Conservation (phyloP, 2,113 vertebrate species). For the Dromiciops gliroides region DNA sequence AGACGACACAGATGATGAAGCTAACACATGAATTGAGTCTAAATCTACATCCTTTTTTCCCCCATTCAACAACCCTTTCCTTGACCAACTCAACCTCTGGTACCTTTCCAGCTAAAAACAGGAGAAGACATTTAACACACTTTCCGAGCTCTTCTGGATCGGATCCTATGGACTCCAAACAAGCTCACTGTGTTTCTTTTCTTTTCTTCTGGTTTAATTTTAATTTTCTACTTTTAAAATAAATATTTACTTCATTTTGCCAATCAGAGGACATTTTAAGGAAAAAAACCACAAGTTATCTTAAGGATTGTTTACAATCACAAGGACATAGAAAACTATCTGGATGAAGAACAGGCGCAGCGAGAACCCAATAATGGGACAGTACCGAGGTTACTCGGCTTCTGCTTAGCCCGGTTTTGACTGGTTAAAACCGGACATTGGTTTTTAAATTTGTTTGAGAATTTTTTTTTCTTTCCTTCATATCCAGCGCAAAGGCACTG, state of each 20-base stretch:
- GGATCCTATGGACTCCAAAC: slow-evolving; percentile 89
- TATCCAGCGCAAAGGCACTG: slow-evolving; percentile 87
- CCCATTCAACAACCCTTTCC: slow-evolving; percentile 82
- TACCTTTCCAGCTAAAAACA: slow-evolving; percentile 85
- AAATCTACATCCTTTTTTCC: slow-evolving; percentile 79
- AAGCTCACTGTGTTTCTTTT: slow-evolving; percentile 88
- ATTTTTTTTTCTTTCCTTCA: slow-evolving; percentile 81
- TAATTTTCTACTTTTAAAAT: slow-evolving; percentile 87
- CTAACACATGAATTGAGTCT: slow-evolving; percentile 91
- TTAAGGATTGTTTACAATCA: slow-evolving; percentile 94
- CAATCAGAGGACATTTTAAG: slow-evolving; percentile 88
- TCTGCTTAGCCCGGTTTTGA: slow-evolving; percentile 88
- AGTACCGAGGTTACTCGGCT: slow-evolving; percentile 79
- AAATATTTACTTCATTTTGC: slow-evolving; percentile 87
- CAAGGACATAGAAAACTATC: slow-evolving; percentile 89
- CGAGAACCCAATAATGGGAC: slow-evolving; percentile 85
- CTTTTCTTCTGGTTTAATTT: slow-evolving; percentile 88
- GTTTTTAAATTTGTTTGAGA: slow-evolving; percentile 85
- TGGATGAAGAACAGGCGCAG: slow-evolving; percentile 79
- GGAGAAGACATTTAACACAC: slow-evolving; percentile 83
- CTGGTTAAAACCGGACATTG: slow-evolving; percentile 89
- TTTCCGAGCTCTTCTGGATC: slow-evolving; percentile 87
- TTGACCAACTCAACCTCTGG: slow-evolving; percentile 83
- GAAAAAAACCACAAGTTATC: slow-evolving; percentile 81
- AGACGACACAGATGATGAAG: slow-evolving; percentile 97